Evolutionary conservation across 2,113 vertebrate genomes (phyloP).

Genomic region (Nyctibius bracteatus): DNA sequence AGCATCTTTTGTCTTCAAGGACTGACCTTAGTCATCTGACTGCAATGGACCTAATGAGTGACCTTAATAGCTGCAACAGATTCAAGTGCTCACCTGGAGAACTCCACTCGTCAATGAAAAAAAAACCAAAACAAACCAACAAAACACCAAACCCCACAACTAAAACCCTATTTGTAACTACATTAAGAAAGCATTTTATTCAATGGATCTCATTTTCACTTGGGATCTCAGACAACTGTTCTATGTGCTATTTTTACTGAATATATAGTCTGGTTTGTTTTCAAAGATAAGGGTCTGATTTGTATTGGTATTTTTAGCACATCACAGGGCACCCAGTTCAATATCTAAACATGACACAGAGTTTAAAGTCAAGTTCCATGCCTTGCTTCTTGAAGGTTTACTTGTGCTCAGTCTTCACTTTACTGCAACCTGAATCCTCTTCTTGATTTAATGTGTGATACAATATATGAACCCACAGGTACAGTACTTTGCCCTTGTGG

Average conservation of each 20-base stretch:
- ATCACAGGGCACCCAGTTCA: background rate
- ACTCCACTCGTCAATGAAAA: background rate
- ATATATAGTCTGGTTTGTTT: background rate
- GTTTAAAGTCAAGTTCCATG: background rate
- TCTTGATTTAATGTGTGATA: background rate
- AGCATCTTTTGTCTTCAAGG: background rate
- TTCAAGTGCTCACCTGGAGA: background rate
- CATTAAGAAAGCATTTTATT: background rate
- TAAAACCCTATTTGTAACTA: accelerated
- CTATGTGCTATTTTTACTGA: background rate
- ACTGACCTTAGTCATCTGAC: background rate
- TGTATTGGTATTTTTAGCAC: background rate
- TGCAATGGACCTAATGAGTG: background rate
- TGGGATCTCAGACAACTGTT: background rate
- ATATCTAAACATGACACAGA: background rate
- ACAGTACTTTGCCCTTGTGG: background rate
- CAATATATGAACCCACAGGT: background rate
- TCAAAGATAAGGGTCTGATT: background rate
- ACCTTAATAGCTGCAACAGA: background rate
- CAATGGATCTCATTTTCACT: background rate
- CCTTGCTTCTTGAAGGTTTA: background rate
- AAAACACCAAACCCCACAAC: background rate
- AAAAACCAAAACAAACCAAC: background rate
- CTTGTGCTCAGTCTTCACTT: background rate
- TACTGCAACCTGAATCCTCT: background rate